These are phyloP conservation scores for Bombus pyrosoma DNA, from an alignment of 1,140 invertebrate species.

Conservation along the genomic window DNA sequence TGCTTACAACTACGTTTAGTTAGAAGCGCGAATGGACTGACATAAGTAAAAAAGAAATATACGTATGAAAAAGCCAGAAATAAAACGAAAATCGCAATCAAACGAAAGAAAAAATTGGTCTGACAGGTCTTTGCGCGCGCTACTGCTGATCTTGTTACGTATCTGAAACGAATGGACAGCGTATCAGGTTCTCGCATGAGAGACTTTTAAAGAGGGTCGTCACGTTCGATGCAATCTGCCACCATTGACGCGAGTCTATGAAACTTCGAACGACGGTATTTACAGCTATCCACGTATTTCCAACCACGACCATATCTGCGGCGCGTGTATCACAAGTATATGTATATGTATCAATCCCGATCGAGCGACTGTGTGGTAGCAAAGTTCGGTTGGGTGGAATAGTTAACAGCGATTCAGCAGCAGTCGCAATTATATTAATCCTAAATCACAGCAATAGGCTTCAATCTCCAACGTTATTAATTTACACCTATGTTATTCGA, in stretches of 20 bases:
- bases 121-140: not conserved
- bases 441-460: no score
- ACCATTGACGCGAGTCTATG: slow-evolving; percentile 25
- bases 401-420: not conserved
- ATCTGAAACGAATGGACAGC: slow-evolving; percentile 7
- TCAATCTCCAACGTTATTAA: no score
- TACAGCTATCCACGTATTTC: slow-evolving; percentile 25
- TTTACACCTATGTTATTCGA: no score
- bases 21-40: not conserved
- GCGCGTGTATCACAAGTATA: no score
- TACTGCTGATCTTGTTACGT: slow-evolving; percentile 19
- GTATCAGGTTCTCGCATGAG: slow-evolving; percentile 20
- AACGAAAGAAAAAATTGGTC: not conserved
- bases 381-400: not conserved
- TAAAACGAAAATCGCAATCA: not conserved
- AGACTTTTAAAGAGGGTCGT: slow-evolving; percentile 32
- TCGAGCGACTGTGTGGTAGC: no score
- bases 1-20: not conserved
- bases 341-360: no score
- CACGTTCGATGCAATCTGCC: slow-evolving; percentile 43
- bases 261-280: slow-evolving; percentile 28
- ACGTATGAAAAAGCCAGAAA: not conserved
- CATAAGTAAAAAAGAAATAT: not conserved
- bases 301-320: slow-evolving; percentile 4
- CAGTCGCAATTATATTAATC: no score